A percentile compares a stretch with the other conserved stretches of the same genome.
Evolutionary conservation across 2,888 invertebrate species (phyloP).

Genomic region (Pinctada fucata): DNA sequence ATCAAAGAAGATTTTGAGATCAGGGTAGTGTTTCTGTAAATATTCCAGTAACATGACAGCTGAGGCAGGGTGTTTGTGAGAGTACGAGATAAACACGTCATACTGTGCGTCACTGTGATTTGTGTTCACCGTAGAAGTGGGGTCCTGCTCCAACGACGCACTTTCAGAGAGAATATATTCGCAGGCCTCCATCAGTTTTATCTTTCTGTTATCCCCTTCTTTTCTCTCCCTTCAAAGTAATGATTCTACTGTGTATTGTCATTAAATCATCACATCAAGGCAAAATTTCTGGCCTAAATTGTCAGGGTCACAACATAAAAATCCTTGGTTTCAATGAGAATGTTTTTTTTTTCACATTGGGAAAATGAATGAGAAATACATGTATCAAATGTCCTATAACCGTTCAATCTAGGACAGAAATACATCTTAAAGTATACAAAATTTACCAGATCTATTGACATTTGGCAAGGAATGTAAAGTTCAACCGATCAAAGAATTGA

Average conservation of each 20-base stretch:
- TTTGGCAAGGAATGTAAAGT: too few species aligned
- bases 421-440: too few species aligned
- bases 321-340: too few species aligned
- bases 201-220: constrained; percentile 51
- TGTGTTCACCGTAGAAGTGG: neutral
- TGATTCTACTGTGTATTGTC: neutral
- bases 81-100: constrained; percentile 75
- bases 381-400: too few species aligned
- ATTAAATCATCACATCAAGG: too few species aligned
- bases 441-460: too few species aligned
- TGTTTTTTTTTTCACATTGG: too few species aligned
- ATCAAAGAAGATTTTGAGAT: constrained; percentile 72
- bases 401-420: too few species aligned
- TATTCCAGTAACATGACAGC: constrained; percentile 59
- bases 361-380: too few species aligned
- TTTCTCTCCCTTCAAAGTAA: constrained; percentile 45
- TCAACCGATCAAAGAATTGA: too few species aligned
- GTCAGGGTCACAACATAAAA: too few species aligned
- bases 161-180: constrained; percentile 36
- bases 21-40: constrained; percentile 54
- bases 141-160: constrained; percentile 8
- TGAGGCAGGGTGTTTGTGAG: constrained; percentile 61
- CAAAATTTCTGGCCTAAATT: too few species aligned
- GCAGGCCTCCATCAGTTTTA: constrained; percentile 51
- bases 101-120: constrained; percentile 46